Evolutionary conservation across 2,888 invertebrate genomes (phyloP), one percentile per base, ranked within the genome.

Genomic region (Lottia gigantea): DNA sequence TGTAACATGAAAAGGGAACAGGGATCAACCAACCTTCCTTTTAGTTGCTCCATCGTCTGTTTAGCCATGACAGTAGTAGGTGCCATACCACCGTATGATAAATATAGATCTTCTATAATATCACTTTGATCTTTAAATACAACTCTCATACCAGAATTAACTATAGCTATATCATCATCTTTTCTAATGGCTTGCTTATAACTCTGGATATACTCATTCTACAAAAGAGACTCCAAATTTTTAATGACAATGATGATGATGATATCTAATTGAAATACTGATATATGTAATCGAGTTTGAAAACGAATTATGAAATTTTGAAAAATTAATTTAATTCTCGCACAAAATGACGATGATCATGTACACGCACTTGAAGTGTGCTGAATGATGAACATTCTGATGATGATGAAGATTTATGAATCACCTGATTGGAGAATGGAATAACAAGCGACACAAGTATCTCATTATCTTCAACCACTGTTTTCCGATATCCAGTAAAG

Each of bases 161-260:
- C 97, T 80, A 98, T 96, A 2, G 97, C 95, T 78, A 98, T 97
- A 86, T 98, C 98, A 86, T 98, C 97, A 81, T 98, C 97, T 70
- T 95, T 91, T 74, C 98, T 90, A 82, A 94, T 93, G 0, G 97
- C 94, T 91, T 97, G 97, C 88, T 98, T 98, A 85, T 94, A 96
- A 0, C 84, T 84, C 94, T 94, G 82, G 93, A 92, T 83, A 95
- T 93, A 89, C 92, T 93, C 90, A 75, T 79, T 75, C 84, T 84
- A 72, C 12, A 76, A 75, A 40, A n/a, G n/a, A n/a, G n/a, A n/a
- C n/a, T n/a, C n/a, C n/a, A n/a, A n/a, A n/a, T n/a, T n/a, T n/a
- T n/a, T n/a, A n/a, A n/a, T n/a, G n/a, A n/a, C n/a, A n/a, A n/a
- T n/a, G n/a, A n/a, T n/a, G n/a, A n/a, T n/a, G n/a, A n/a, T n/a